phyloP scores from a whole-genome alignment of 2,888 invertebrate species.

The Acanthoscelides obtectus region DNA sequence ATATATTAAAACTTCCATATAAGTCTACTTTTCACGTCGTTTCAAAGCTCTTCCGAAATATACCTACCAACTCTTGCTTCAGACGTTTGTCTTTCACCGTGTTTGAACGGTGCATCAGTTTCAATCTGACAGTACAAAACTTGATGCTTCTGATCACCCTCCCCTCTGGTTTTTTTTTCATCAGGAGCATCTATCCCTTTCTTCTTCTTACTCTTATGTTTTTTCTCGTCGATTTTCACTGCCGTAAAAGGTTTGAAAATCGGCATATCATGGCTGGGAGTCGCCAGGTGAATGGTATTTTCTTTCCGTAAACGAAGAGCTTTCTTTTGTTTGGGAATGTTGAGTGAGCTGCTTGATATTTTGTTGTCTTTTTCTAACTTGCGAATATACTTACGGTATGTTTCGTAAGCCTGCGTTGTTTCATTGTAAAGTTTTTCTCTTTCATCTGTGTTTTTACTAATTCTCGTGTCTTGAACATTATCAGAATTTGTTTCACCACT shows the following conservation, averaged over 20 bases:
- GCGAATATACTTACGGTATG: background rate
- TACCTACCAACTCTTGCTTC: background rate
- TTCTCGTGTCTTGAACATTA: background rate
- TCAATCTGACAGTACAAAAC: conserved; percentile 20
- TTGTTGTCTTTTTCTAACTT: conserved; percentile 4
- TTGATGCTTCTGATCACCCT: conserved; percentile 5
- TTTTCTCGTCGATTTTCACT: background rate
- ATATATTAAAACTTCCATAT: too few relatives aligned
- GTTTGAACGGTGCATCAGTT: conserved; percentile 12
- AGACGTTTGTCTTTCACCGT: background rate
- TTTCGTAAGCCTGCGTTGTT: background rate
- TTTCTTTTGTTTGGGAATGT: background rate
- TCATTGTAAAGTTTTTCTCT: background rate
- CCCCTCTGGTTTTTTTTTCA: conserved; percentile 9
- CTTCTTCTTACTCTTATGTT: background rate
- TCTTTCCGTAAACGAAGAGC: conserved; percentile 8
- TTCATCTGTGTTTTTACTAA: conserved; percentile 1
- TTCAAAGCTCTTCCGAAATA: too few relatives aligned
- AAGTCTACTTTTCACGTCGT: too few relatives aligned
- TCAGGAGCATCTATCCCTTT: conserved; percentile 1
- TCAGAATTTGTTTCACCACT: conserved; percentile 1
- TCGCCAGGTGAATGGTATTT: conserved; percentile 17
- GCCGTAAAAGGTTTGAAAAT: background rate
- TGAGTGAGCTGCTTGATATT: conserved; percentile 1
- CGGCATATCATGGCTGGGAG: background rate